Conservation (phyloP, 1,140 invertebrate species). For the Goniozus legneri region DNA sequence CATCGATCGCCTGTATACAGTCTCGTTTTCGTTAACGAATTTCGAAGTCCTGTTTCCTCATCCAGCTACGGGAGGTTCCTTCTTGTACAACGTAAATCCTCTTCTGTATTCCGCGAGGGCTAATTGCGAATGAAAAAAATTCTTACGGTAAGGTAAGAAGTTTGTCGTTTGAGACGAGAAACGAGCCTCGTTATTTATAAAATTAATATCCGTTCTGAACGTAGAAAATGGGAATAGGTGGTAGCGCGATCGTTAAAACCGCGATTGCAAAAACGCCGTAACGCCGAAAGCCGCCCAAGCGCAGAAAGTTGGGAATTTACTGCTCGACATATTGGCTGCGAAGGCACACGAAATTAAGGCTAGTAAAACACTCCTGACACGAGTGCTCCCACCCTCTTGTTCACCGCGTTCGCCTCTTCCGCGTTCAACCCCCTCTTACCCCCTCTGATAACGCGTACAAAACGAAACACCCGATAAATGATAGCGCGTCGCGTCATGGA, state of each 20-base stretch:
- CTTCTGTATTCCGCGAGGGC: too few relatives aligned
- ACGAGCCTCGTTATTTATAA: slow-evolving; percentile 31
- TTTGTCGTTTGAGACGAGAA: too few relatives aligned
- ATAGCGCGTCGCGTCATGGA: too few relatives aligned
- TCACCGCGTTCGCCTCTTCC: not conserved
- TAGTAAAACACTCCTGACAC: slow-evolving; percentile 49
- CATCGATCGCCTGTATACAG: too few relatives aligned
- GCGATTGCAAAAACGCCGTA: slow-evolving; percentile 31
- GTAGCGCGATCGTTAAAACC: slow-evolving; percentile 29
- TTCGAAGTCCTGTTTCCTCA: too few relatives aligned
- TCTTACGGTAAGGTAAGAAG: too few relatives aligned
- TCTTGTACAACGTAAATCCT: too few relatives aligned
- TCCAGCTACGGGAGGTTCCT: too few relatives aligned
- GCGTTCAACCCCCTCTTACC: not conserved
- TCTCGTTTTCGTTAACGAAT: too few relatives aligned
- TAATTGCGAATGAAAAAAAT: too few relatives aligned
- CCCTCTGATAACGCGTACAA: not conserved
- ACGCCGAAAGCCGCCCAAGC: slow-evolving; percentile 25
- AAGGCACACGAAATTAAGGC: slow-evolving; percentile 49
- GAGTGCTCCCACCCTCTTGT: not conserved
- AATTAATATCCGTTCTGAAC: slow-evolving; percentile 25
- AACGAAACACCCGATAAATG: slow-evolving; percentile 8
- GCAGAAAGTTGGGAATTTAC: slow-evolving; percentile 44
- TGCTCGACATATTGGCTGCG: slow-evolving; percentile 47
- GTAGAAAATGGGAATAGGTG: slow-evolving; percentile 4